Evolutionary conservation across 2,888 invertebrate genomes (phyloP).

Genomic region (Ochropleura leucogaster): DNA sequence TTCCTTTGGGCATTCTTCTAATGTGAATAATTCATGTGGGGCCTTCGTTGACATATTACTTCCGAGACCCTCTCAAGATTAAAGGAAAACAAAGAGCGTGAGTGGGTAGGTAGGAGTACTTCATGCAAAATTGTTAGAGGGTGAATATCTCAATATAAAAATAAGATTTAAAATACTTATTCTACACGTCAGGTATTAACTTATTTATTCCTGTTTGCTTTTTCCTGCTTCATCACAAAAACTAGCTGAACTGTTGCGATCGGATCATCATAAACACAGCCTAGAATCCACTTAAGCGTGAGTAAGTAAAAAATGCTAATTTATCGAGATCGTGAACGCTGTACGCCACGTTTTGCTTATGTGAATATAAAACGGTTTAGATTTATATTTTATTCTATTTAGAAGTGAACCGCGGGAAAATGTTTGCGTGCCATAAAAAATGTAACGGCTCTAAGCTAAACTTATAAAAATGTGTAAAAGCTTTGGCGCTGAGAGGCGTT

Average conservation of each 20-base stretch:
- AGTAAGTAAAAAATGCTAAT: slow-evolving; percentile 47
- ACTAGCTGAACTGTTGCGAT: slow-evolving; percentile 33
- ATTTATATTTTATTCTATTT: slow-evolving; percentile 51
- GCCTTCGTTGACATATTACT: slow-evolving; percentile 80
- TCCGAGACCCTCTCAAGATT: slow-evolving; percentile 76
- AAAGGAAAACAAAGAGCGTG: slow-evolving; percentile 75
- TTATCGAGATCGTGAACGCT: slow-evolving; percentile 52
- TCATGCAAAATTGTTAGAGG: slow-evolving; percentile 65
- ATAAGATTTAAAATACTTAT: slow-evolving; percentile 48
- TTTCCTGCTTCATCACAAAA: slow-evolving; percentile 37
- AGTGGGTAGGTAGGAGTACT: slow-evolving; percentile 53
- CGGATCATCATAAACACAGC: slow-evolving; percentile 46
- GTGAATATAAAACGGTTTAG: slow-evolving; percentile 50
- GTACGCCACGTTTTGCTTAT: slow-evolving; percentile 43
- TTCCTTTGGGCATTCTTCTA: slow-evolving; percentile 75
- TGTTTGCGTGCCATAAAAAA: slow-evolving; percentile 59
- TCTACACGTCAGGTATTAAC: slow-evolving; percentile 37
- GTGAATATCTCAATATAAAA: slow-evolving; percentile 64
- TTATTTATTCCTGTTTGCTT: slow-evolving; percentile 46
- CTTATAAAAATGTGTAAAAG: slow-evolving; percentile 63
- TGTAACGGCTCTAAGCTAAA: slow-evolving; percentile 61
- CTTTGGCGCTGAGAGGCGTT: slow-evolving; percentile 56
- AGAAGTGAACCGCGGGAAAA: slow-evolving; percentile 59
- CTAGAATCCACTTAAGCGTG: slow-evolving; percentile 29
- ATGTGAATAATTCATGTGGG: slow-evolving; percentile 84